Base-by-base conservation (phyloP, 2,888 invertebrate genomes). In the Pristionchus fissidentatus region DNA sequence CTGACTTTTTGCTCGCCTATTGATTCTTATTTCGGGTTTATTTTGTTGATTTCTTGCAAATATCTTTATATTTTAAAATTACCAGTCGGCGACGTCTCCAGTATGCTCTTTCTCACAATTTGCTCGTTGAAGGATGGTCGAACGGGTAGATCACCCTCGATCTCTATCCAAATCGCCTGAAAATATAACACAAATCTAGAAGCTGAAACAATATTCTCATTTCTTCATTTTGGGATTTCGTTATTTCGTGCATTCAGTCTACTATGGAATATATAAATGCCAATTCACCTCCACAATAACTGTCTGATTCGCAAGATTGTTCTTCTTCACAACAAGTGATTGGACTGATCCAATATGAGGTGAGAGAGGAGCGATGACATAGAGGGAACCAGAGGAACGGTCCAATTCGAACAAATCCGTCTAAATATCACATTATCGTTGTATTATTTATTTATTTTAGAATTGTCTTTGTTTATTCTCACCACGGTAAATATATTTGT, bases 361-460 rank as follows among this genome's bases (percentile, higher is more conserved):
- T 22, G 38, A n/a, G 22, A 83, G 93, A 79, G 95, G 95, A 92
- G 96, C 96, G 88, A 96, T 96, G 84, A 98, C 93, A 93, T 95
- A 96, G 29, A 98, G 93, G 84, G 95, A 95, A 0, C 97, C 97
- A 7, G 95, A 95, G 83, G 95, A 94, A 13, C 95, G 94, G 92
- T 97, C 96, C 78, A 98, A 95, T 90, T 95, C 95, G 93, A 98
- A 97, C 5, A 86, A 15, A 19, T 83, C 79, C 32, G 77, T 84
- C 83, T 84, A 57, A 32, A 82, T n/a, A 49, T 15, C 13, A 49
- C 10, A 49, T 15, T 60, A n/a, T n/a, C n/a, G n/a, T n/a, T 60
- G 60, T 8, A n/a, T 60, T 60, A 26, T 60, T n/a, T 60, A 15
- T n/a, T 15, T n/a, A n/a, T 60, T 70, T 70, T 70, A n/a, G n/a